Conservation (phyloP, 2,113 vertebrate species). For the human (Homo sapiens) region DNA sequence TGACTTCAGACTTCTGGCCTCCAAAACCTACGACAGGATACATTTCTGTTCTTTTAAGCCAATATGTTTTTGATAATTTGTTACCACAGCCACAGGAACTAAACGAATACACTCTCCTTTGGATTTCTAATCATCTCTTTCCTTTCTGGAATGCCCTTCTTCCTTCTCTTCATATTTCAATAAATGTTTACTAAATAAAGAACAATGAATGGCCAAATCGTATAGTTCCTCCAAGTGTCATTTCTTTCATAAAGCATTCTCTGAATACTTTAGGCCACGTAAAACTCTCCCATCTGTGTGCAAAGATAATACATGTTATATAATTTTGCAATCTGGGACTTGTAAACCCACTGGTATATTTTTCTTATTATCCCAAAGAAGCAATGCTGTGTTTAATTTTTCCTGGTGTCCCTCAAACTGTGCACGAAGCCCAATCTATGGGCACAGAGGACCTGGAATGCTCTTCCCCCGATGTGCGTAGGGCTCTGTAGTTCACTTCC, state of each 20-base stretch:
- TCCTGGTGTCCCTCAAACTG: not conserved
- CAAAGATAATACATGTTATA: not conserved
- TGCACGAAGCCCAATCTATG: not conserved
- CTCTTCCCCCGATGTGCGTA: not conserved
- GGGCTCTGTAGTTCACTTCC: not conserved
- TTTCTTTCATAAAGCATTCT: not conserved
- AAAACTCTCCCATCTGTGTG: not conserved
- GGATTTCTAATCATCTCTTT: not conserved
- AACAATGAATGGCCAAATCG: not conserved
- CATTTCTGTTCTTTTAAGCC: not conserved
- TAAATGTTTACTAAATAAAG: not conserved
- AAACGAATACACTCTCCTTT: not conserved
- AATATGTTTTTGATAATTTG: not conserved
- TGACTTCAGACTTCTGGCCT: not conserved
- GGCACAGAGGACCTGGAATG: not conserved
- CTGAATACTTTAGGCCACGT: not conserved
- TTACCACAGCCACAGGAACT: not conserved
- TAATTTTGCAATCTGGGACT: not conserved
- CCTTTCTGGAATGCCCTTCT: not conserved
- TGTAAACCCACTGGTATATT: not conserved
- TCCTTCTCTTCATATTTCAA: not conserved
- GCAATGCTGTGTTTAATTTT: not conserved
- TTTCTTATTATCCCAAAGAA: constrained; percentile 39
- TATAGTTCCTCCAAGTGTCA: not conserved
- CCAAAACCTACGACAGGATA: not conserved